Evolutionary conservation across 2,888 invertebrate species (phyloP).

Genomic region (Patella depressa): DNA sequence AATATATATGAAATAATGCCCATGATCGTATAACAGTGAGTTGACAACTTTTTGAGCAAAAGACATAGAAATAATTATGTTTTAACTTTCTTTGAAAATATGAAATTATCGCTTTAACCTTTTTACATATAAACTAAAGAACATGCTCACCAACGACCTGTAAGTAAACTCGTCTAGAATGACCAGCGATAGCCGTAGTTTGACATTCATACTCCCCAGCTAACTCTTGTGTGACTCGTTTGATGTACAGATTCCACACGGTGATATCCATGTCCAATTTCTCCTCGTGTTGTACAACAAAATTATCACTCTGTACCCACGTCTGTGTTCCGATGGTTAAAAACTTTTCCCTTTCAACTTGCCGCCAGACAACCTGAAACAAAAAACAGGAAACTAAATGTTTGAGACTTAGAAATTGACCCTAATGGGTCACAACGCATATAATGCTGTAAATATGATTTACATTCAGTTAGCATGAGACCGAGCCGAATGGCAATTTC

Average conservation of each 20-base stretch:
- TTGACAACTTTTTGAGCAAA: too few species aligned
- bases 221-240: conserved; percentile 42
- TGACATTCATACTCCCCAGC: conserved; percentile 54
- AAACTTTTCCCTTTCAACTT: conserved; percentile 45
- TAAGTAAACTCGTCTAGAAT: conserved; percentile 44
- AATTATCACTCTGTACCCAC: conserved; percentile 48
- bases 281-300: conserved; percentile 42
- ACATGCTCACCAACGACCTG: conserved; percentile 47
- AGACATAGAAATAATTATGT: too few species aligned
- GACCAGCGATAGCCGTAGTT: conserved; percentile 44
- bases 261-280: conserved; percentile 35
- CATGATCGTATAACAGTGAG: too few species aligned
- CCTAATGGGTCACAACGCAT: too few species aligned
- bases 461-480: too few species aligned
- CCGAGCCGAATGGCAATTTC: too few species aligned
- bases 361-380: conserved; percentile 54
- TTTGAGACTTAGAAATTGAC: too few species aligned
- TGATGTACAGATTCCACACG: conserved; percentile 50
- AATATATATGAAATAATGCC: too few species aligned
- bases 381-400: background rate
- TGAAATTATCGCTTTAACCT: too few species aligned
- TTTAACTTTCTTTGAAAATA: too few species aligned
- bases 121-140: background rate
- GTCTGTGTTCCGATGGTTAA: conserved; percentile 53
- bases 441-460: too few species aligned